Evolutionary conservation across 2,113 vertebrate species (phyloP).

Genomic region (Nibea albiflora): DNA sequence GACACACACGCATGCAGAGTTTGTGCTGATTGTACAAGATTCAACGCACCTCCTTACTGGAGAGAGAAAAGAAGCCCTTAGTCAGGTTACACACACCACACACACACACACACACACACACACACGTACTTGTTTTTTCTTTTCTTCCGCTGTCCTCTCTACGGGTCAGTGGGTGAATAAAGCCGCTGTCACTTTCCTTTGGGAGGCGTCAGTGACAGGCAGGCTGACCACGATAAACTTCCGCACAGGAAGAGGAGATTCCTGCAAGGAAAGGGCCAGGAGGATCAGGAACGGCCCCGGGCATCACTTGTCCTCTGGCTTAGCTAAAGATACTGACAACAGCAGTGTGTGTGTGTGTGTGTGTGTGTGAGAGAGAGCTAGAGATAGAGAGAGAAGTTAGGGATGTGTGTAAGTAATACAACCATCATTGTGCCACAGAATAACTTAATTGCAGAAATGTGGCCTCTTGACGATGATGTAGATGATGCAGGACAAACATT

Average conservation of each 20-base stretch:
- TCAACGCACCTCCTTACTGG: constrained; percentile 61
- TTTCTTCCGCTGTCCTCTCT: constrained; percentile 77
- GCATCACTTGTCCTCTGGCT: constrained; percentile 70
- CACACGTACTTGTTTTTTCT: constrained; percentile 44
- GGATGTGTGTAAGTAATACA: background rate
- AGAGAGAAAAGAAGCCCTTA: constrained; percentile 80
- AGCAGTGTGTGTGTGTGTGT: constrained; percentile 6
- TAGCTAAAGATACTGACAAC: constrained; percentile 63
- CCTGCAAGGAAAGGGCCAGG: constrained; percentile 79
- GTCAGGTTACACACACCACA: constrained; percentile 76
- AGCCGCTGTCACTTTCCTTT: constrained; percentile 83
- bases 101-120: constrained; percentile 53
- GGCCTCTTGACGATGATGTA: background rate
- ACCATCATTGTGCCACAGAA: background rate
- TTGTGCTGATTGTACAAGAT: constrained; percentile 79
- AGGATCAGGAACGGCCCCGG: constrained; percentile 68
- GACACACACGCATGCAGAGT: constrained; percentile 40
- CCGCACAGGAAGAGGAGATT: constrained; percentile 81
- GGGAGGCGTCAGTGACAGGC: constrained; percentile 78
- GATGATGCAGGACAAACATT: background rate
- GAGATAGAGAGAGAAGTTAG: background rate
- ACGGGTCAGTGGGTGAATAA: constrained; percentile 83
- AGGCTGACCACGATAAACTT: constrained; percentile 74
- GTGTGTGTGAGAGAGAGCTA: background rate
- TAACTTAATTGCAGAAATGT: background rate